Conservation (phyloP, 2,797 vertebrate genomes). For the Synaphobranchus kaupii region DNA sequence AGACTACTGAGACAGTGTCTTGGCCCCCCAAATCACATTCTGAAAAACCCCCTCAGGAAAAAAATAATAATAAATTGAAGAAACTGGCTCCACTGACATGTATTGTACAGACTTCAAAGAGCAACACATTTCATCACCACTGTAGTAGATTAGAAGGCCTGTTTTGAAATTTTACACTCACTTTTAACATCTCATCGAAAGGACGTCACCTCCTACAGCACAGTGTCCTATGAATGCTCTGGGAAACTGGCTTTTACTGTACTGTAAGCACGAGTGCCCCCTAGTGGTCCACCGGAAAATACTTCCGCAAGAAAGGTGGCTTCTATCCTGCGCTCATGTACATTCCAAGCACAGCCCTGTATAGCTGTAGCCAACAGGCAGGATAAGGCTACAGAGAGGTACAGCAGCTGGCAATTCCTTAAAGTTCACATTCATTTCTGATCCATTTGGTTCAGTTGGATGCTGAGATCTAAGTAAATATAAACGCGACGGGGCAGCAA, state of each 20-base stretch:
- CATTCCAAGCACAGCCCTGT: too few species aligned
- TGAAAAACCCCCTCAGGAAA: background rate
- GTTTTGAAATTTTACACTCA: too few species aligned
- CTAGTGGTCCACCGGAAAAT: background rate
- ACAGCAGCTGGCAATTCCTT: background rate
- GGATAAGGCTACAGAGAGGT: background rate
- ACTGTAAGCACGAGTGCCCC: background rate
- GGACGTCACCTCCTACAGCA: background rate
- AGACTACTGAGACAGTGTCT: conserved; percentile 11
- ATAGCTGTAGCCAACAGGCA: background rate
- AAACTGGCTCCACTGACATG: too few species aligned
- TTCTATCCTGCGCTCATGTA: background rate
- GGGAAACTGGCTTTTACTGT: background rate
- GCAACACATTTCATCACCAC: too few species aligned
- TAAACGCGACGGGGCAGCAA: background rate
- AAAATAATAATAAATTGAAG: background rate
- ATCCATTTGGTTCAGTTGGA: background rate
- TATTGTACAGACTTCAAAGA: too few species aligned
- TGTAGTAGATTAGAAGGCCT: too few species aligned
- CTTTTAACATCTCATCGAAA: background rate
- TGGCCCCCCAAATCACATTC: background rate
- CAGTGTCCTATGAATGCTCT: background rate
- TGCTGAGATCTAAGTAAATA: background rate
- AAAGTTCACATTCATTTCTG: background rate
- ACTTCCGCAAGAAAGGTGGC: background rate